Evolutionary conservation across 2,888 invertebrate genomes (phyloP), one percentile per base, ranked within the genome.

Genomic region (Drosophila kuntzei): DNA sequence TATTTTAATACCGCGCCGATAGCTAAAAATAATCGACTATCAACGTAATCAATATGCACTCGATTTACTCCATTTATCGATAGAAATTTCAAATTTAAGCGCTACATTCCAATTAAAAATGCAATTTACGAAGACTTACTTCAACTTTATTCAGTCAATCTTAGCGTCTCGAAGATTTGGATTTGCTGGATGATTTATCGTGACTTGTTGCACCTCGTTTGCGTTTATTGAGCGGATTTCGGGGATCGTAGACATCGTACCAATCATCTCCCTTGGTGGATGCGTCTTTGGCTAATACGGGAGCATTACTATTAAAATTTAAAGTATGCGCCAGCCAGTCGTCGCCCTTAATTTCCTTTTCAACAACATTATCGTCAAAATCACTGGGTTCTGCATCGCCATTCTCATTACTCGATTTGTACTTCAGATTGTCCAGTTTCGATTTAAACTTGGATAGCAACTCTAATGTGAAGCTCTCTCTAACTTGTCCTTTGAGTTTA

Each of bases 211-310:
- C 91, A 0, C 91, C 98, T 57, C 99, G 94, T 90, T 98, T 95
- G 51, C 99, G 93, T 93, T 98, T 97, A 85, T 98, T 99, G 4
- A 99, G 92, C 0, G 98, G 97, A 93, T 99, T 99, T 73, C 99
- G 93, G 0, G 99, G 99, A 92, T 99, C 99, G 89, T 96, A 96
- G 27, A 98, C 97, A 90, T 98, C 98, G 91, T 98, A 99, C 97
- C 99, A 98, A 86, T 99, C 99, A 79, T 97, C 97, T 47, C 96
- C 95, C 90, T 97, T 97, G 0, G 96, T 96, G 57, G 97, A 99
- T 0, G 98, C 98, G 93, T 99, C 98, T 87, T 97, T 97, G 0
- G 98, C 98, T 29, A 98, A 90, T 2, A 96, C 95, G 0, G 91
- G 90, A 0, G 93, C 93, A 70, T 95, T 94, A 7, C 95, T 95